Percentiles rank a stretch among this genome's conserved stretches.
These are phyloP conservation scores for Sesia bembeciformis DNA, from an alignment of 2,888 invertebrate species.

Conservation along the genomic window DNA sequence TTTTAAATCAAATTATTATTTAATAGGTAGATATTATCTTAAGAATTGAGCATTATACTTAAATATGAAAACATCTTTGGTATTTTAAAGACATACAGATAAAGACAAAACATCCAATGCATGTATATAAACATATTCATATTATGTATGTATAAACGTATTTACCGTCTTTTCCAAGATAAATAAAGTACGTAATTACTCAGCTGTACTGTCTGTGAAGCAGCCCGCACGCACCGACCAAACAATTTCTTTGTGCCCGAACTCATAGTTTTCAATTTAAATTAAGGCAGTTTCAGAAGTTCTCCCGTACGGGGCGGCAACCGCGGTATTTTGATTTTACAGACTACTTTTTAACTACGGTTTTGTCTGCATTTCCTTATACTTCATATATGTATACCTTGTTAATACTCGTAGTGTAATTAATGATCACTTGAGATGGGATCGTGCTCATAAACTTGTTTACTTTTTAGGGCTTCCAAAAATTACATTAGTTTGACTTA, in stretches of 20 bases:
- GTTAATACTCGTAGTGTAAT: too few relatives aligned
- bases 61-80: too few relatives aligned
- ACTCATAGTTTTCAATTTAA: constrained; percentile 59
- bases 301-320: neutral
- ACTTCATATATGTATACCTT: neutral
- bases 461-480: too few relatives aligned
- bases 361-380: neutral
- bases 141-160: neutral
- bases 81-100: too few relatives aligned
- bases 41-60: too few relatives aligned
- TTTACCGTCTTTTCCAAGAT: neutral
- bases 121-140: too few relatives aligned
- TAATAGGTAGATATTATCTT: too few relatives aligned
- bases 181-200: neutral
- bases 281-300: constrained; percentile 15
- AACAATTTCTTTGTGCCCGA: constrained; percentile 58
- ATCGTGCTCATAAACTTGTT: too few relatives aligned
- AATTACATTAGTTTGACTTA: too few relatives aligned
- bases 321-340: neutral
- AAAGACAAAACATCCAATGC: too few relatives aligned
- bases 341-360: neutral
- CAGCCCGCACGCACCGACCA: constrained; percentile 20
- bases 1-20: too few relatives aligned
- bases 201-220: neutral
- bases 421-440: too few relatives aligned